These are phyloP conservation scores for Phenganax subtilis DNA, from an alignment of 92 coral and sea anemone genomes.

Conservation along the genomic window DNA sequence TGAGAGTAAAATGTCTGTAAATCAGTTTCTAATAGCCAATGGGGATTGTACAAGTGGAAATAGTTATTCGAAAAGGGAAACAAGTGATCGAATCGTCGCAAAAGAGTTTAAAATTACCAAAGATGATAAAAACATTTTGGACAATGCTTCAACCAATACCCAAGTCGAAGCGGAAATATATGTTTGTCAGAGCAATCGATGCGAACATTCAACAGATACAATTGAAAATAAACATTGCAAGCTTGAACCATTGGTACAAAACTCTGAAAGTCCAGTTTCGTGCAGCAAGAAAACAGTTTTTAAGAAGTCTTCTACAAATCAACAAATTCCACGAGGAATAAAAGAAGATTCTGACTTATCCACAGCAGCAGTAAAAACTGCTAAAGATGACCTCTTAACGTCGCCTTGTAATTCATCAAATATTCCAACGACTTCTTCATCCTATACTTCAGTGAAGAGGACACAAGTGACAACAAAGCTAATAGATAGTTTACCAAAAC, in stretches of 20 bases:
- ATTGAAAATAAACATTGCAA: neutral
- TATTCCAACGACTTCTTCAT: too few relatives aligned
- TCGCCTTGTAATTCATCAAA: too few relatives aligned
- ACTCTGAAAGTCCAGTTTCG: neutral
- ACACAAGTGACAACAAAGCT: too few relatives aligned
- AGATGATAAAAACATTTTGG: neutral
- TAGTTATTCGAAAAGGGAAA: neutral
- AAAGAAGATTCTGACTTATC: too few relatives aligned
- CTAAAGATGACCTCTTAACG: too few relatives aligned
- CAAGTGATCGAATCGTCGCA: too few relatives aligned
- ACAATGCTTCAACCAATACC: neutral
- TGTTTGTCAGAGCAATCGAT: neutral
- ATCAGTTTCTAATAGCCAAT: neutral
- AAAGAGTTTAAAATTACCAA: constrained; percentile 1
- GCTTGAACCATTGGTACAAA: neutral
- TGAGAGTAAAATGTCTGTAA: neutral
- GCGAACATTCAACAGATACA: neutral
- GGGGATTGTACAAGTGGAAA: neutral
- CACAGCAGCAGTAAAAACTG: too few relatives aligned
- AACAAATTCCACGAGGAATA: too few relatives aligned
- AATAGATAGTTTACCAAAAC: neutral
- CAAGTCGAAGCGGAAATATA: neutral
- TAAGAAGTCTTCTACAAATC: too few relatives aligned
- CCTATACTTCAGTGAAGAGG: too few relatives aligned
- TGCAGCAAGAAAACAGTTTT: too few relatives aligned